Base-by-base conservation (phyloP, 1,140 invertebrate species). In the Bombus confusus region DNA sequence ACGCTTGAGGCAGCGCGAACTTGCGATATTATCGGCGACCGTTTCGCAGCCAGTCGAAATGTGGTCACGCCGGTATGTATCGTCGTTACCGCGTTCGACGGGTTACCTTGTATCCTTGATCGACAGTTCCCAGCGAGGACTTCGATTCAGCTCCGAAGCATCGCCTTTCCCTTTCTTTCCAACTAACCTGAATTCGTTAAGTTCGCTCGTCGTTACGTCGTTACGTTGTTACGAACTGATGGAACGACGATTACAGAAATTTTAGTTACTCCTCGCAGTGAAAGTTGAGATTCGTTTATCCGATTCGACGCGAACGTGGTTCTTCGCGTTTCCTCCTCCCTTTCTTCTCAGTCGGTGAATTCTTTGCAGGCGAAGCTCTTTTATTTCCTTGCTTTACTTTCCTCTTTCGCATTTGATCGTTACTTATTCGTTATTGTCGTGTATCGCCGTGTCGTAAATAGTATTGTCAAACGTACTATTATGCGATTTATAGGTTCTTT, bases 1-100 rank as follows among this genome's bases (percentile, higher is more conserved):
- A 25, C 68, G 31, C 66, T 62, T 34, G 47, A 31, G 77, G 80
- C 28, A 15, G 8, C 52, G 69, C 10, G 80, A 81, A 73, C 37
- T 81, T 81, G 37, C 39, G 34, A 81, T 72, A 73, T 81, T 73
- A 81, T 81, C 37, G 47, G n/a, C n/a, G n/a, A 31, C 47, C 47
- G 47, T 18, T 52, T 52, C 47, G n/a, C n/a, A 66, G n/a, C 64
- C 43, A 69, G 6, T 28, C 31, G 3, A n/a, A 41, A 43, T 43
- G 62, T 43, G 69, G 68, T 62, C 39, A 39, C 43, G 57, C 15
- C 43, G 41, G 64, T 34, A 47, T 80, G 25, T 52, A 28, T 25
- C 37, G 47, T 31, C n/a, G 75, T 6, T 31, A 43, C n/a, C 28
- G 5, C 25, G 6, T n/a, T 22, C 25, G 43, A 47, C 47, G 18